These are phyloP conservation scores for Drosophila siamana DNA, from an alignment of 2,888 invertebrate genomes.

Conservation along the genomic window DNA sequence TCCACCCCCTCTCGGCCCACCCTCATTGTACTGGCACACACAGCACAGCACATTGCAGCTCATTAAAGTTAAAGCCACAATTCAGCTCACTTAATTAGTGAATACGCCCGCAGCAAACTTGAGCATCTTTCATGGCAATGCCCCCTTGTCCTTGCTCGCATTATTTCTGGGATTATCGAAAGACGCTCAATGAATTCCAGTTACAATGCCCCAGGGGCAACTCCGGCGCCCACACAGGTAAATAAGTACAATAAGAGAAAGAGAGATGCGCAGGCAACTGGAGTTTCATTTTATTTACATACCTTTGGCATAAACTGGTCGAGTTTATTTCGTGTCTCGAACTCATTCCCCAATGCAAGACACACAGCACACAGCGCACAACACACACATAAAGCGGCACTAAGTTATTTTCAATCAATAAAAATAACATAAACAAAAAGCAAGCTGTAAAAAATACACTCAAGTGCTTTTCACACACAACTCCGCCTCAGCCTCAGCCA, in stretches of 20 bases:
- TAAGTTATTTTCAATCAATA: conserved; percentile 80
- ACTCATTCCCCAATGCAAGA: conserved; percentile 24
- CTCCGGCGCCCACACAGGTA: conserved; percentile 16
- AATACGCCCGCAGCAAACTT: conserved; percentile 36
- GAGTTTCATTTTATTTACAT: conserved; percentile 67
- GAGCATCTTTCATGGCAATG: conserved; percentile 1
- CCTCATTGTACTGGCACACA: neutral
- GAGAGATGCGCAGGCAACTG: conserved; percentile 3
- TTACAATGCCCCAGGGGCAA: conserved; percentile 39
- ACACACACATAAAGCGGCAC: conserved; percentile 68
- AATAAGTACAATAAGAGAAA: conserved; percentile 8
- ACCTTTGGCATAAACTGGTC: conserved; percentile 72
- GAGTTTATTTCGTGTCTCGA: conserved; percentile 60
- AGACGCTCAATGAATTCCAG: conserved; percentile 56
- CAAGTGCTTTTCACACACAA: conserved; percentile 60
- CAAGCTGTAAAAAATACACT: conserved; percentile 76
- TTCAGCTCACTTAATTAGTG: conserved; percentile 65
- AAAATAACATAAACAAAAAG: conserved; percentile 77
- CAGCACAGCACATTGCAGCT: conserved; percentile 9
- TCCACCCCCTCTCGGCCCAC: neutral
- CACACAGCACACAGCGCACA: conserved; percentile 24
- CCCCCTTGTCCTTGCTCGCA: conserved; percentile 16
- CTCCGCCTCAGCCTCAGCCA: neutral
- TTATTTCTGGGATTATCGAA: conserved; percentile 56
- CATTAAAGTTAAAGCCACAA: conserved; percentile 47